Percentiles rank a stretch among this genome's conserved stretches.
Evolutionary conservation across 2,113 vertebrate species (phyloP).

Genomic region (Pagrus major): DNA sequence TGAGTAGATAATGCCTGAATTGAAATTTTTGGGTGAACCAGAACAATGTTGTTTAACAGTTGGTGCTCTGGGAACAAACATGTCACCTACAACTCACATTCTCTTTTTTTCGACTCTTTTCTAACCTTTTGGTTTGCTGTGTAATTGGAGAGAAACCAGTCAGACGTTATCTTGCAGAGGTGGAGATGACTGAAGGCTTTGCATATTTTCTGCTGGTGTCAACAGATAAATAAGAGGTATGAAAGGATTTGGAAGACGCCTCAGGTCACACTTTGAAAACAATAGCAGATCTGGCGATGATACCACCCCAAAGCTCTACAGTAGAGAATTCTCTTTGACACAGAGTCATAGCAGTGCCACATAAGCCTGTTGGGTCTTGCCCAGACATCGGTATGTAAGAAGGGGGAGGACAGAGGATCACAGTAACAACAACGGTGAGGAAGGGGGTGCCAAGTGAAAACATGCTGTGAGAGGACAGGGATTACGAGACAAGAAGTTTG

Average conservation of each 20-base stretch:
- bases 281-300: constrained; percentile 19
- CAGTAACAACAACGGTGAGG: not conserved
- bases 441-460: not conserved
- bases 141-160: not conserved
- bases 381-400: constrained; percentile 41
- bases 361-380: constrained; percentile 50
- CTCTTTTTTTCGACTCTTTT: too few relatives aligned
- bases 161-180: not conserved
- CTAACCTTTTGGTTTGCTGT: not conserved
- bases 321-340: not conserved
- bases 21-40: too few relatives aligned
- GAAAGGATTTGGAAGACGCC: not conserved
- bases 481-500: not conserved
- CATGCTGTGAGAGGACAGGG: not conserved
- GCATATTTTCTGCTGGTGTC: constrained; percentile 14
- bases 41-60: too few relatives aligned
- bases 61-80: too few relatives aligned
- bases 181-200: not conserved
- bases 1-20: too few relatives aligned
- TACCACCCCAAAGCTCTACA: not conserved
- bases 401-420: constrained; percentile 3
- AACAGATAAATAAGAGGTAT: not conserved
- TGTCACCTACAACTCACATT: too few relatives aligned
- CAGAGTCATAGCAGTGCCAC: not conserved
- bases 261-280: constrained; percentile 11